phyloP scores from a whole-genome alignment of 2,113 vertebrate genomes.

The Centropus bengalensis region DNA sequence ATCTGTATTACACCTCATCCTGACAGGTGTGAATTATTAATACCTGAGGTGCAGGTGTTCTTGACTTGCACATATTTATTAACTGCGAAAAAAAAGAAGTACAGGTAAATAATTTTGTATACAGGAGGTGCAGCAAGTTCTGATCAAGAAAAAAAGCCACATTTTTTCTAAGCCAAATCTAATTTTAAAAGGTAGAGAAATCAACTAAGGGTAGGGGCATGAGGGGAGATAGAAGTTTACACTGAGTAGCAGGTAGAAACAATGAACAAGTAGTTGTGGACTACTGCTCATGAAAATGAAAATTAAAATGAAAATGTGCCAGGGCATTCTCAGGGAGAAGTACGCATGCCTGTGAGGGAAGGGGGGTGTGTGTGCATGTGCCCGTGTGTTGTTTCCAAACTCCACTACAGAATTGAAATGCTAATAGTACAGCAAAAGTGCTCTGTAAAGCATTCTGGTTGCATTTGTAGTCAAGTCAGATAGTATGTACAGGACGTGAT shows the following conservation, averaged over 20 bases:
- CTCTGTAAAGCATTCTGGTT: not conserved
- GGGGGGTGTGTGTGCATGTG: too few species aligned
- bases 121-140: not conserved
- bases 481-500: not conserved
- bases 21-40: not conserved
- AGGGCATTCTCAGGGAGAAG: not conserved
- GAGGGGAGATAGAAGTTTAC: not conserved
- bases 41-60: not conserved
- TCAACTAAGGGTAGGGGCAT: not conserved
- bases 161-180: not conserved
- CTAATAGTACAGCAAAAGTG: not conserved
- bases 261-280: not conserved
- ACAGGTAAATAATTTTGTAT: not conserved
- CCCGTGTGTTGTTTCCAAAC: not conserved
- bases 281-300: not conserved
- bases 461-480: not conserved
- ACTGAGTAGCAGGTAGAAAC: not conserved
- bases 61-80: not conserved
- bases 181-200: not conserved
- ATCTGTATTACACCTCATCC: not conserved
- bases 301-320: not conserved
- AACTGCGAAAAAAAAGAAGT: not conserved
- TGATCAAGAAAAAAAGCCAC: not conserved
- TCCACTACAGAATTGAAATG: not conserved
- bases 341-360: not conserved